Evolutionary conservation across 2,888 invertebrate genomes (phyloP).

Genomic region (Clanis bilineata): DNA sequence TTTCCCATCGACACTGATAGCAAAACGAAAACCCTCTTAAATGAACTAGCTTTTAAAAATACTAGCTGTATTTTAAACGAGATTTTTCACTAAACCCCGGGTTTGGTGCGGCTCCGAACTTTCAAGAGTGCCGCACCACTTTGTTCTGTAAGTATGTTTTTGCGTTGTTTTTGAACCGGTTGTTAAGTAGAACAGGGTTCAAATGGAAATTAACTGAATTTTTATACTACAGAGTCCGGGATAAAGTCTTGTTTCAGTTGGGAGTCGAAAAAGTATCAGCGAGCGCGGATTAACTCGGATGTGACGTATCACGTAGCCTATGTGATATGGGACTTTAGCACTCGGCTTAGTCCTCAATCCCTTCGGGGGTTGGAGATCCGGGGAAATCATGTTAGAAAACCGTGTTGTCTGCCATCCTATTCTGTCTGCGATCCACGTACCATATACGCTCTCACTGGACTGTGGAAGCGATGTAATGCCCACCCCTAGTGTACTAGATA

Average conservation of each 20-base stretch:
- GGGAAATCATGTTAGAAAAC: too few relatives aligned
- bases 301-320: background rate
- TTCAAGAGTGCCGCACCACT: background rate
- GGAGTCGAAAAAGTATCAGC: background rate
- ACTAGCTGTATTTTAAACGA: background rate
- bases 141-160: background rate
- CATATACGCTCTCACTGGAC: too few relatives aligned
- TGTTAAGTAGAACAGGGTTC: background rate
- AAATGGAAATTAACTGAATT: background rate
- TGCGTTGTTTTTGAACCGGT: background rate
- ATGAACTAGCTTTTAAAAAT: background rate
- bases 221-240: background rate
- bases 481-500: background rate
- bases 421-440: too few relatives aligned
- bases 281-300: background rate
- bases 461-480: too few relatives aligned
- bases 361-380: too few relatives aligned
- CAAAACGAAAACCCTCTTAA: background rate
- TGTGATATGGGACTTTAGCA: background rate
- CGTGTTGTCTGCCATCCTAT: too few relatives aligned
- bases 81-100: background rate
- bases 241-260: background rate
- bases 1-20: background rate
- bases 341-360: too few relatives aligned
- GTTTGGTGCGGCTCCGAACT: background rate